Evolutionary conservation across 2,888 invertebrate species (phyloP), one percentile per base, ranked within the genome.

Genomic region (Coenonympha arcania): DNA sequence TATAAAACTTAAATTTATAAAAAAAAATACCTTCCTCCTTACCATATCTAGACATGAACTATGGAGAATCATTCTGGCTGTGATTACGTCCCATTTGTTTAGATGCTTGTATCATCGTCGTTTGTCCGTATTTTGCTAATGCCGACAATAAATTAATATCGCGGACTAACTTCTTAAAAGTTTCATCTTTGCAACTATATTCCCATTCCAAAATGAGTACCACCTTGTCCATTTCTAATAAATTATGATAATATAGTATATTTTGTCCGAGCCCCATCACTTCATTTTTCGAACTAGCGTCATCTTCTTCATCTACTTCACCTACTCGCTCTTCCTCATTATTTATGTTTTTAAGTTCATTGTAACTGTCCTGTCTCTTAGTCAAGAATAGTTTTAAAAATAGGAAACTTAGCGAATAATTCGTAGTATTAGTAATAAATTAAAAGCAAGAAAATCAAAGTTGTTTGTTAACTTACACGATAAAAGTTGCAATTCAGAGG

Each of bases 401-500:
- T 77, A 83, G 79, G 66, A 66, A n/a, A 66, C 55, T 65, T 83
- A 84, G 81, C 52, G 54, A 64, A 71, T 80, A 81, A 70, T 62
- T 50, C 51, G 80, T 84, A 84, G 81, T 60, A 52, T 62, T 80
- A 84, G 75, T 57, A 66, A 56, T 65, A 58, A 63, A 57, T 56
- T 57, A 59, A 76, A 68, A 74, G 69, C 63, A 71, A 71, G 62
- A 60, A 73, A 60, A 73, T 75, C 76, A 81, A 77, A 82, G 80
- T 83, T 85, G 82, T 81, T 85, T 82, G 85, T 84, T 85, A 84
- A 85, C 79, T 74, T 75, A 68, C 73, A 80, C 71, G 71, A 79
- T 81, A 82, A 81, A 84, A 80, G 64, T 81, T 82, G 85, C 85
- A 84, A 82, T 86, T 85, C 86, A 84, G 86, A 85, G 79, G 69